Evolutionary conservation across 2,797 vertebrate genomes (phyloP).

Genomic region (Pitangus sulphuratus): DNA sequence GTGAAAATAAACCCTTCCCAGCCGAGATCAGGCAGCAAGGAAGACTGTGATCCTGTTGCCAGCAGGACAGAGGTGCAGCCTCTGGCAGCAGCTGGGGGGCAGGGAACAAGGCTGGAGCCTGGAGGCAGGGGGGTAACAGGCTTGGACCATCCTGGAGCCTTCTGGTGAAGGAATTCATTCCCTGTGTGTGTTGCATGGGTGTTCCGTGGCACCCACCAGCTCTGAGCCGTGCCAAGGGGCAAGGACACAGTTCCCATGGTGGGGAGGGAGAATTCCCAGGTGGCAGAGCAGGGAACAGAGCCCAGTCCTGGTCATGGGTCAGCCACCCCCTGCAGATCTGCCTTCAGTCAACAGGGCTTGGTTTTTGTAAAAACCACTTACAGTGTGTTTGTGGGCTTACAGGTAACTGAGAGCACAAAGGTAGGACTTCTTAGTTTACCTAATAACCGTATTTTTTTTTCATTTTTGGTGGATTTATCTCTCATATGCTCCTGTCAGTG

Average conservation of each 20-base stretch:
- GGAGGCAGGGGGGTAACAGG: accelerated
- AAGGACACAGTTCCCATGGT: neutral
- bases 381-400: neutral
- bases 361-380: neutral
- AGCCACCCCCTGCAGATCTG: neutral
- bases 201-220: neutral
- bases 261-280: neutral
- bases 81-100: neutral
- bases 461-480: neutral
- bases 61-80: neutral
- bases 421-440: neutral
- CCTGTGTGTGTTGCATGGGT: neutral
- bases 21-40: neutral
- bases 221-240: neutral
- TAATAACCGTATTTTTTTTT: neutral
- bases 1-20: neutral
- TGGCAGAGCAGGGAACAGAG: neutral
- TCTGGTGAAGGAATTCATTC: accelerated
- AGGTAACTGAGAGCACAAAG: neutral
- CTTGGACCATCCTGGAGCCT: neutral
- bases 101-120: neutral
- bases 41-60: neutral
- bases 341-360: neutral
- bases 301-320: neutral
- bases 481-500: neutral